Percentiles rank a stretch among this genome's conserved stretches.
Conservation (phyloP, 2,888 invertebrate species). For the Linnaemya tessellans region DNA sequence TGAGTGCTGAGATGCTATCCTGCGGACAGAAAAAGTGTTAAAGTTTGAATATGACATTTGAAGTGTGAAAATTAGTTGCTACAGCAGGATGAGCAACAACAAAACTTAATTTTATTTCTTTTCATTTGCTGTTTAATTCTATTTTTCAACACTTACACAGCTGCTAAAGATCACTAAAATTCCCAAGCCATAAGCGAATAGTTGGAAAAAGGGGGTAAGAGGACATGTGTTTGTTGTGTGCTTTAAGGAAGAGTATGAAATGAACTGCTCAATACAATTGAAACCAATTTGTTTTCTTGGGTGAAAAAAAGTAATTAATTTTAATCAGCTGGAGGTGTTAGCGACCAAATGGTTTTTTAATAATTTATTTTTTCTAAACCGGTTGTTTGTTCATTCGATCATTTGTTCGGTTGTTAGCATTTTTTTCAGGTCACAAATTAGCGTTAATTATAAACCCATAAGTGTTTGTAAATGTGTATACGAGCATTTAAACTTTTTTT, state of each 20-base stretch:
- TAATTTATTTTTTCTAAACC: constrained; percentile 78
- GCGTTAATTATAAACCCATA: constrained; percentile 69
- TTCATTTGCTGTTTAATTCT: constrained; percentile 44
- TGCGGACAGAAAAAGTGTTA: neutral
- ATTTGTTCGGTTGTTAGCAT: neutral
- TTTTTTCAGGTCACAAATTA: constrained; percentile 54
- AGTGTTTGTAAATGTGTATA: constrained; percentile 20
- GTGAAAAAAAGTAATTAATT: constrained; percentile 72
- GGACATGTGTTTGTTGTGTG: neutral
- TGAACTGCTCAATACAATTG: neutral
- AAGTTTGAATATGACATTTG: constrained; percentile 61
- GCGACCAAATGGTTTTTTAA: constrained; percentile 82
- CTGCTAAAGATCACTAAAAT: constrained; percentile 70
- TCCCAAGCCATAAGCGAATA: constrained; percentile 46
- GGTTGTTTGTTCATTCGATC: constrained; percentile 32
- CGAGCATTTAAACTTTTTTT: neutral
- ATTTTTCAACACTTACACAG: constrained; percentile 75
- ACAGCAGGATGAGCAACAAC: constrained; percentile 32
- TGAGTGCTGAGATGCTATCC: constrained; percentile 30
- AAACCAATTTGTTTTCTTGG: constrained; percentile 1
- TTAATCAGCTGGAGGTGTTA: constrained; percentile 77
- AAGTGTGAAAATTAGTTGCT: constrained; percentile 68
- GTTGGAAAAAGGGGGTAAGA: neutral
- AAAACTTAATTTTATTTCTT: constrained; percentile 46
- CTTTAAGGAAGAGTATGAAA: neutral